These are phyloP conservation scores for Thecophora atra DNA, from an alignment of 2,888 invertebrate genomes.

Conservation along the genomic window DNA sequence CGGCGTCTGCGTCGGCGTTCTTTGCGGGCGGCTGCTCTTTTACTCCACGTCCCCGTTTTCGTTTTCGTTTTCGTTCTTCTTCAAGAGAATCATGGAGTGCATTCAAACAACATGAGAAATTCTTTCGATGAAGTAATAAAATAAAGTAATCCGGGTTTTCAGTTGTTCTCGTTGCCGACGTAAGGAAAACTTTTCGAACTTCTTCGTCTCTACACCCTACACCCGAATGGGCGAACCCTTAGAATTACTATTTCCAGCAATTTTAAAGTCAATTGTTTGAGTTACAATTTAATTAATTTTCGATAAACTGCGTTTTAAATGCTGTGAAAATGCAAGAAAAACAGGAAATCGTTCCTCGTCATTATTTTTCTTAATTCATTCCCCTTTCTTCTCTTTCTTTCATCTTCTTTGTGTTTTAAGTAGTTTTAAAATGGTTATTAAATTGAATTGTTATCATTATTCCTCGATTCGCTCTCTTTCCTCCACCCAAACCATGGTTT, in stretches of 20 bases:
- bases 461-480: not conserved
- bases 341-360: too few relatives aligned
- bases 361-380: not conserved
- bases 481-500: too few relatives aligned
- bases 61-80: slow-evolving; percentile 2
- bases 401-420: not conserved
- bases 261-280: too few relatives aligned
- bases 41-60: not conserved
- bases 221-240: too few relatives aligned
- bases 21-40: too few relatives aligned
- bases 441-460: not conserved
- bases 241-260: too few relatives aligned
- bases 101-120: slow-evolving; percentile 23
- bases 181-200: slow-evolving; percentile 12
- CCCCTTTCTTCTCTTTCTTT: not conserved
- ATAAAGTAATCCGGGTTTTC: slow-evolving; percentile 29
- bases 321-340: too few relatives aligned
- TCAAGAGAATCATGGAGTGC: slow-evolving; percentile 13
- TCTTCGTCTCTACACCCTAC: too few relatives aligned
- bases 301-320: too few relatives aligned
- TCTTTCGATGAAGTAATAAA: slow-evolving; percentile 29
- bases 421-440: not conserved
- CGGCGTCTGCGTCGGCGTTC: too few relatives aligned
- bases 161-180: not conserved
- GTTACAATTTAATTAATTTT: too few relatives aligned